A percentile compares a stretch with the other conserved stretches of the same genome.
These are phyloP conservation scores for Cyclargus thomasi DNA, from an alignment of 1,140 invertebrate genomes.

Conservation along the genomic window DNA sequence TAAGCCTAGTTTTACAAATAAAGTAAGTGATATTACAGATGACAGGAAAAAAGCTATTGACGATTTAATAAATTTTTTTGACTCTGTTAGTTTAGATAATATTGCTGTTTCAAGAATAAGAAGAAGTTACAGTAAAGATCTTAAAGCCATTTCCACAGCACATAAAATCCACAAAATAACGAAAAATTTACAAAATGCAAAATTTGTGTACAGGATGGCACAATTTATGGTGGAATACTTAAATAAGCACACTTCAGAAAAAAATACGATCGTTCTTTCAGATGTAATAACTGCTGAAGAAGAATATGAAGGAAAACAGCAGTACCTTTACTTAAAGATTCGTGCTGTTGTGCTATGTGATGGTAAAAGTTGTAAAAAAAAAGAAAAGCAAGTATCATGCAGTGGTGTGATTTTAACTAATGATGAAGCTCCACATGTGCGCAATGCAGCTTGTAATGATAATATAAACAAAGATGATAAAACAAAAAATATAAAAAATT, in stretches of 20 bases:
- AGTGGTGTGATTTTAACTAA: constrained; percentile 43
- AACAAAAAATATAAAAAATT: constrained; percentile 17
- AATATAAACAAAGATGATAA: constrained; percentile 26
- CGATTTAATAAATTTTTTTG: constrained; percentile 58
- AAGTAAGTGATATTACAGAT: constrained; percentile 28
- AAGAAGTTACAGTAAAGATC: constrained; percentile 45
- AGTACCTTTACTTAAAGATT: constrained; percentile 47
- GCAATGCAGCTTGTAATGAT: constrained; percentile 45
- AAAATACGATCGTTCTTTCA: constrained; percentile 38
- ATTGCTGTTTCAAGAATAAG: constrained; percentile 32
- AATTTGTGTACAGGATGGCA: constrained; percentile 41
- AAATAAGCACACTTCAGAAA: constrained; percentile 44
- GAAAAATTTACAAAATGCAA: constrained; percentile 42
- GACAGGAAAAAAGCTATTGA: constrained; percentile 58
- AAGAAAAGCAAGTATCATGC: constrained; percentile 40
- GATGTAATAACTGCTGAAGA: constrained; percentile 47
- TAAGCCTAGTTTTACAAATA: constrained; percentile 4
- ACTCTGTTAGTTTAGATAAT: constrained; percentile 43
- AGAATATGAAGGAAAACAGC: constrained; percentile 42
- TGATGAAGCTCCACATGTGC: constrained; percentile 33
- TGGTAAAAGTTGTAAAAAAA: constrained; percentile 33
- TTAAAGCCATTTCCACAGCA: constrained; percentile 36
- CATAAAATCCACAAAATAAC: constrained; percentile 43
- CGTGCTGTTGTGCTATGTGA: constrained; percentile 43
- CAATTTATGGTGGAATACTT: constrained; percentile 47